phyloP scores from a whole-genome alignment of 2,113 vertebrate species.

The Muntiacus muntjak region DNA sequence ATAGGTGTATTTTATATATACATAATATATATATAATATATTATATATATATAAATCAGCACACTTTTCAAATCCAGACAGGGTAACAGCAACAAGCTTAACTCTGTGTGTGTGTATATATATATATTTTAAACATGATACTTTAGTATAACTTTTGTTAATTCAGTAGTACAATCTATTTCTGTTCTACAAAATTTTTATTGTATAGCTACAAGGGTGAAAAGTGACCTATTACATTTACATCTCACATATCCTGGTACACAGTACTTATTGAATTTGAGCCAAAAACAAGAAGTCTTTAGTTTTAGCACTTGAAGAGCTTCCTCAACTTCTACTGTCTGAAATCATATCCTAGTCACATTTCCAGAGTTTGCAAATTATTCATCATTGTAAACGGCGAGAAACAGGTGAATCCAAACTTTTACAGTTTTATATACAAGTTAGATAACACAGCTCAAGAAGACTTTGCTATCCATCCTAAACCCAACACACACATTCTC shows the following conservation, averaged over 20 bases:
- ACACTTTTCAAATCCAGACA: conserved; percentile 86
- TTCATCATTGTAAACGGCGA: conserved; percentile 74
- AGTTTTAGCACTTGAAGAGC: conserved; percentile 80
- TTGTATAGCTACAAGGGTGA: conserved; percentile 91
- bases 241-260: conserved; percentile 88
- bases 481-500: conserved; percentile 79
- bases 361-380: conserved; percentile 71
- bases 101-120: conserved; percentile 78
- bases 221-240: conserved; percentile 91
- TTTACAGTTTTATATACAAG: conserved; percentile 83
- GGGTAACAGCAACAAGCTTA: conserved; percentile 89
- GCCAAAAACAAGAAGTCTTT: conserved; percentile 82
- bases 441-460: conserved; percentile 81
- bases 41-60: conserved; percentile 78
- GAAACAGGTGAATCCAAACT: conserved; percentile 82
- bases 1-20: conserved; percentile 54
- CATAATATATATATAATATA: conserved; percentile 66
- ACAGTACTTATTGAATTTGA: conserved; percentile 86
- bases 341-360: conserved; percentile 75
- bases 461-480: conserved; percentile 80
- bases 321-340: conserved; percentile 76
- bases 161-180: conserved; percentile 94
- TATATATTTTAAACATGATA: conserved; percentile 81
- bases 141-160: conserved; percentile 88
- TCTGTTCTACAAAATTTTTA: conserved; percentile 86